phyloP scores from a whole-genome alignment of 1,140 invertebrate genomes.

The Hylaeus anthracinus region DNA sequence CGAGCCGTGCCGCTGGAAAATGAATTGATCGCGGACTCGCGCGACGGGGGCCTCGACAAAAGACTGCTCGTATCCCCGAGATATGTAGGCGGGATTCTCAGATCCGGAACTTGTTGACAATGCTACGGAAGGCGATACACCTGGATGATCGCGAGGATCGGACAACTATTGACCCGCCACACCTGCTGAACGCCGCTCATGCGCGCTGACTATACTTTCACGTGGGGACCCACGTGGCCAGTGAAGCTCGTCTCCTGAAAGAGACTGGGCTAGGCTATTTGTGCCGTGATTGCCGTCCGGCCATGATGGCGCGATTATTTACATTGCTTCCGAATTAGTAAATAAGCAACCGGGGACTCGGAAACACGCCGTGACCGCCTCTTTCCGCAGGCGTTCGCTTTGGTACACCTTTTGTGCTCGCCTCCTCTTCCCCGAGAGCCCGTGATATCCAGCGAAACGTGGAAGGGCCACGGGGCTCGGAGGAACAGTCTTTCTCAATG shows the following conservation, averaged over 20 bases:
- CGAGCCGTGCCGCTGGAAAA: conserved; percentile 40
- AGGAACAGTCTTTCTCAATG: conserved; percentile 41
- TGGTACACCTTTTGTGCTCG: conserved; percentile 6
- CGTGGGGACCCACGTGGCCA: conserved; percentile 70
- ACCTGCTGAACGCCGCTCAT: conserved; percentile 26
- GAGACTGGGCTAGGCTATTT: conserved; percentile 64
- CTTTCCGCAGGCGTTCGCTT: conserved; percentile 53
- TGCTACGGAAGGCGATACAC: conserved; percentile 81
- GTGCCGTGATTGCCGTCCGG: conserved; percentile 67
- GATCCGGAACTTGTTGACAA: conserved; percentile 81
- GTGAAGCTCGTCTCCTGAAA: conserved; percentile 79
- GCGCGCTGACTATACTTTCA: conserved; percentile 72
- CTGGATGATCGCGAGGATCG: conserved; percentile 73
- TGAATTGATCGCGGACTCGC: conserved; percentile 54
- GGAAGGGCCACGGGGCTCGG: conserved; percentile 4
- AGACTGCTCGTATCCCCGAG: conserved; percentile 17
- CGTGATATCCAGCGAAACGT: not conserved
- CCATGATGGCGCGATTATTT: conserved; percentile 68
- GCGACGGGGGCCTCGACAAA: conserved; percentile 41
- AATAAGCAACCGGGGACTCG: conserved; percentile 69
- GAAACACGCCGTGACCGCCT: conserved; percentile 75
- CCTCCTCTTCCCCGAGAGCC: conserved; percentile 30
- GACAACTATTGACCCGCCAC: conserved; percentile 72
- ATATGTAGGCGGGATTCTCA: conserved; percentile 70
- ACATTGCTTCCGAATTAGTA: conserved; percentile 76